phyloP scores from a whole-genome alignment of 2,888 invertebrate species.

The Conops quadrifasciatus region DNA sequence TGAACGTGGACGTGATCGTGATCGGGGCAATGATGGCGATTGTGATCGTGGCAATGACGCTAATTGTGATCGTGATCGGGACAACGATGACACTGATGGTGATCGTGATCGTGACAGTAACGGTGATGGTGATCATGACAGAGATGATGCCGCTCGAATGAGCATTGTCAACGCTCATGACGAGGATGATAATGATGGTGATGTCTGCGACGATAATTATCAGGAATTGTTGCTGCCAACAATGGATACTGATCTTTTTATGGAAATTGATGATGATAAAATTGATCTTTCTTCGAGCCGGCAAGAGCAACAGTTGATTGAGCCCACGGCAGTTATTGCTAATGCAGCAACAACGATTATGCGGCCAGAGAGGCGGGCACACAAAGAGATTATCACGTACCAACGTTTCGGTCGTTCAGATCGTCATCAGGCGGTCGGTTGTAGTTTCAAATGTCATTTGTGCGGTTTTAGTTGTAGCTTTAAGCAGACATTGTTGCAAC shows the following conservation, averaged over 20 bases:
- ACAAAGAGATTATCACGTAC: slow-evolving; percentile 51
- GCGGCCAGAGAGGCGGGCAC: neutral
- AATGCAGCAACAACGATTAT: neutral
- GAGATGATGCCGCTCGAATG: neutral
- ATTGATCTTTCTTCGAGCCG: neutral
- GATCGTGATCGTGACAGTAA: slow-evolving; percentile 7
- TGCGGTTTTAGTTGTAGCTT: slow-evolving; percentile 55
- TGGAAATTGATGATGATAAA: neutral
- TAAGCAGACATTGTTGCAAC: slow-evolving; percentile 51
- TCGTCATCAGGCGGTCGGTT: slow-evolving; percentile 46
- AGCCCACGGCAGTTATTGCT: neutral
- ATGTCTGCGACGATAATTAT: neutral
- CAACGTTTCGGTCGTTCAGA: slow-evolving; percentile 55
- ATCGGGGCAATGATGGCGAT: neutral
- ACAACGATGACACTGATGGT: neutral
- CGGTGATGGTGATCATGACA: neutral
- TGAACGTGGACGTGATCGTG: neutral
- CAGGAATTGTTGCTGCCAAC: neutral
- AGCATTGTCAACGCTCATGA: slow-evolving; percentile 29
- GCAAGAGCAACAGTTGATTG: neutral
- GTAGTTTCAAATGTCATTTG: slow-evolving; percentile 56
- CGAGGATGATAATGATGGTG: slow-evolving; percentile 8
- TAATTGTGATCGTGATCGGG: neutral
- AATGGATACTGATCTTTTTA: neutral
- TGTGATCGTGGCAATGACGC: neutral